Evolutionary conservation across 2,888 invertebrate genomes (phyloP).

Genomic region (Melanotus villosus): DNA sequence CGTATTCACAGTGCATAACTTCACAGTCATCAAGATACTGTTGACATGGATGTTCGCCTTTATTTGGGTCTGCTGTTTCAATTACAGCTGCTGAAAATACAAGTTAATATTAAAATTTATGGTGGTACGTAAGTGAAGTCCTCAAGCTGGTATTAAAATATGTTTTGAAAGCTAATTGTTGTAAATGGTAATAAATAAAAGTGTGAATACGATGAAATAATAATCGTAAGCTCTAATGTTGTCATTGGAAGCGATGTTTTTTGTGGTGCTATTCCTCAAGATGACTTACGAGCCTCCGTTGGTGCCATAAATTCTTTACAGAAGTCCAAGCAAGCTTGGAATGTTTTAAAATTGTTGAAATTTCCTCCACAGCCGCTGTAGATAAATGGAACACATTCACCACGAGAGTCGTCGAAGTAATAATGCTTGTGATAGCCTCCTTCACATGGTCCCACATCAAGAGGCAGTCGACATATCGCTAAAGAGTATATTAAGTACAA

Average conservation of each 20-base stretch:
- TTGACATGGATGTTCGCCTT: constrained; percentile 70
- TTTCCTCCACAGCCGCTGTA: constrained; percentile 92
- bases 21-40: constrained; percentile 75
- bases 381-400: constrained; percentile 83
- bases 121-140: background rate
- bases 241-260: constrained; percentile 17
- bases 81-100: constrained; percentile 9
- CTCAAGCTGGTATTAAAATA: background rate
- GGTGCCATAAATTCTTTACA: constrained; percentile 67
- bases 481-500: constrained; percentile 39
- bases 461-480: constrained; percentile 78
- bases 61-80: constrained; percentile 9
- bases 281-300: constrained; percentile 61
- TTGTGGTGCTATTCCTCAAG: no score
- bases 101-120: background rate
- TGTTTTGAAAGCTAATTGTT: background rate
- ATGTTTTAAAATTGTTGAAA: constrained; percentile 85
- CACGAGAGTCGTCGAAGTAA: constrained; percentile 79
- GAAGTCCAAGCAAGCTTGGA: constrained; percentile 78
- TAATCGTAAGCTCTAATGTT: constrained; percentile 1
- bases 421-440: constrained; percentile 75
- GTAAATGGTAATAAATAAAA: background rate
- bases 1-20: constrained; percentile 79
- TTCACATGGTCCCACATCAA: constrained; percentile 75
- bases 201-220: background rate